These are phyloP conservation scores for Achatina immaculata DNA, from an alignment of 1,140 invertebrate species.

Conservation along the genomic window DNA sequence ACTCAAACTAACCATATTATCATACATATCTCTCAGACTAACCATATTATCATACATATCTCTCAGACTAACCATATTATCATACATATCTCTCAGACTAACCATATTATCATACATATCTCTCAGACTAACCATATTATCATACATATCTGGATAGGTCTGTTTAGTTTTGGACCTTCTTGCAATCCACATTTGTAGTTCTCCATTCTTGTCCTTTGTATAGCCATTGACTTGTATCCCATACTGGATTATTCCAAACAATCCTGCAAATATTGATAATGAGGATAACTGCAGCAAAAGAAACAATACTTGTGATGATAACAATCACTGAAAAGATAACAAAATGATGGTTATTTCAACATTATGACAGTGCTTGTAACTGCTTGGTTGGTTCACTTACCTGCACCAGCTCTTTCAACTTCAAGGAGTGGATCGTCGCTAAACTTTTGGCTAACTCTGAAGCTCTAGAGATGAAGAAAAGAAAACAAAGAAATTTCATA, in stretches of 20 bases:
- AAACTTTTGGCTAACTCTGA: slow-evolving; percentile 84
- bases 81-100: too few species aligned
- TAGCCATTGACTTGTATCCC: slow-evolving; percentile 96
- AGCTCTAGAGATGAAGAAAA: slow-evolving; percentile 76
- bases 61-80: too few species aligned
- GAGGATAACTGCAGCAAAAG: too few species aligned
- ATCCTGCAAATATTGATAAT: slow-evolving; percentile 63
- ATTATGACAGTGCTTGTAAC: too few species aligned
- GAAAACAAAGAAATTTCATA: too few species aligned
- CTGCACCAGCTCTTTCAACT: slow-evolving; percentile 92
- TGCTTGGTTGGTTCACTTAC: slow-evolving; percentile 72
- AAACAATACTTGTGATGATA: too few species aligned
- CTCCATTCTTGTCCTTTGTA: slow-evolving; percentile 77
- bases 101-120: too few species aligned
- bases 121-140: slow-evolving; percentile 84
- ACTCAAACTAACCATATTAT: too few species aligned
- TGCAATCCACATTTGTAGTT: slow-evolving; percentile 92
- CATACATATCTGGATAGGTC: slow-evolving; percentile 94
- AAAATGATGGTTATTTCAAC: too few species aligned
- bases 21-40: too few species aligned
- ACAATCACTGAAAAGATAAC: too few species aligned
- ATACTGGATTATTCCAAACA: slow-evolving; percentile 94
- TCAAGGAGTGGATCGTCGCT: slow-evolving; percentile 82
- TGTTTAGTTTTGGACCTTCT: slow-evolving; percentile 90
- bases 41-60: too few species aligned